phyloP scores from a whole-genome alignment of 2,888 invertebrate genomes.

The Drymonia ruficornis region DNA sequence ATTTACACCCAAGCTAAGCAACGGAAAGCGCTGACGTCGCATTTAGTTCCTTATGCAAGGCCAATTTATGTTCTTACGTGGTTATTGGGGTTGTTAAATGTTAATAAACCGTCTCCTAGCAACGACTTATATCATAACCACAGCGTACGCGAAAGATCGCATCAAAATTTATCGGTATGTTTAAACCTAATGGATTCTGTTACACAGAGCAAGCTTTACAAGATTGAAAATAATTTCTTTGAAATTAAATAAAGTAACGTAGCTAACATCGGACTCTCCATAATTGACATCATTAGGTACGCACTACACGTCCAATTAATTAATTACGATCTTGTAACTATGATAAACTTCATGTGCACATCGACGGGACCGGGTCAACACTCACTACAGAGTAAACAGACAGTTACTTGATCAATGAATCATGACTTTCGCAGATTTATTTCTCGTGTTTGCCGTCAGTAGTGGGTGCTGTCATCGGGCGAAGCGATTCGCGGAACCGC shows the following conservation, averaged over 20 bases:
- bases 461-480: conserved; percentile 21
- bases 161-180: too few species aligned
- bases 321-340: too few species aligned
- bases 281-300: too few species aligned
- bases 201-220: too few species aligned
- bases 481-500: conserved; percentile 21
- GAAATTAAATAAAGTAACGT: too few species aligned
- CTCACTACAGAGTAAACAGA: not conserved
- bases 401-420: not conserved
- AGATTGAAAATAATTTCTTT: too few species aligned
- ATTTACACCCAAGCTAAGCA: not conserved
- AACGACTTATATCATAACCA: conserved; percentile 31
- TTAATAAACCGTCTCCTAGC: conserved; percentile 23
- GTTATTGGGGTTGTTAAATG: conserved; percentile 36
- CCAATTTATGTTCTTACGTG: conserved; percentile 28
- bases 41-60: conserved; percentile 25
- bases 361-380: not conserved
- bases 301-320: too few species aligned
- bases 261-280: too few species aligned
- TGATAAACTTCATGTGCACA: not conserved
- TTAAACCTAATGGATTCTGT: too few species aligned
- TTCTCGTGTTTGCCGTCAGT: not conserved
- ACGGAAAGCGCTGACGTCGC: conserved; percentile 21
- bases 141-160: not conserved
- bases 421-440: not conserved